Evolutionary conservation across 2,113 vertebrate genomes (phyloP).

Genomic region (Circaetus gallicus): DNA sequence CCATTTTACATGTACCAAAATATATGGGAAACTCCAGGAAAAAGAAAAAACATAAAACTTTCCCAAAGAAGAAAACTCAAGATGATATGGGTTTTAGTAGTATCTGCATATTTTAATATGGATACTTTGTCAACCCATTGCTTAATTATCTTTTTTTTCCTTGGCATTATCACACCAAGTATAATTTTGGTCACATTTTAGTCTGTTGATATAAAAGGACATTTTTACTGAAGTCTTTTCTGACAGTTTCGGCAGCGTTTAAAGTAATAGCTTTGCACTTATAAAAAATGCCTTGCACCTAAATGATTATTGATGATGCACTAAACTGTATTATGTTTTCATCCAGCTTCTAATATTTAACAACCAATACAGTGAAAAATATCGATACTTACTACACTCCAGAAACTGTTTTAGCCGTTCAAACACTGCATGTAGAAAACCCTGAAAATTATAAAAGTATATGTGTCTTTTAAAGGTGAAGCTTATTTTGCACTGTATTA

Average conservation of each 20-base stretch:
- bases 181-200: not conserved
- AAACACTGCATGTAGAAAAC: conserved; percentile 91
- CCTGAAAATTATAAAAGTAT: conserved; percentile 69
- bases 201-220: not conserved
- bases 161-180: not conserved
- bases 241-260: not conserved
- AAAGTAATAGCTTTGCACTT: not conserved
- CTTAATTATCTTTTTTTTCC: not conserved
- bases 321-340: not conserved
- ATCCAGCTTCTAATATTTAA: not conserved
- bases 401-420: conserved; percentile 92
- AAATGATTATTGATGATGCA: not conserved
- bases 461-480: not conserved
- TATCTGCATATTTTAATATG: not conserved
- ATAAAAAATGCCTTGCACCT: not conserved
- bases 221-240: not conserved
- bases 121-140: not conserved
- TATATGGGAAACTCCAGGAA: not conserved
- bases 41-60: not conserved
- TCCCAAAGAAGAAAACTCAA: not conserved
- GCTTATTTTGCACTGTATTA: not conserved
- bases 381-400: conserved; percentile 89
- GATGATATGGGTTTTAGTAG: not conserved
- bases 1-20: not conserved
- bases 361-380: not conserved